Percentiles rank a stretch among this genome's conserved stretches.
Conservation (phyloP, 2,888 invertebrate species). For the Perdita meconis region DNA sequence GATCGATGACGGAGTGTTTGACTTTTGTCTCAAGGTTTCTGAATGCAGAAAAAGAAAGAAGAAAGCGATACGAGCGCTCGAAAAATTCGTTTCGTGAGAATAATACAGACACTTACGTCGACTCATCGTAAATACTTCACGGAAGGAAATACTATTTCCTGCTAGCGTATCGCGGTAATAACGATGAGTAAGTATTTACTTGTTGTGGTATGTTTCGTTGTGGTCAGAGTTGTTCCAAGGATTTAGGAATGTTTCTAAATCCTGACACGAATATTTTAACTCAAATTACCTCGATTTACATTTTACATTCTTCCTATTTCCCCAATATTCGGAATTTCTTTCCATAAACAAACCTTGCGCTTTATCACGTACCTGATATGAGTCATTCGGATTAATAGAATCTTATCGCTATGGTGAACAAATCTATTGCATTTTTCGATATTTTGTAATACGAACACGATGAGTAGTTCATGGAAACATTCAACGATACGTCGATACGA, state of each 20-base stretch:
- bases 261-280: background rate
- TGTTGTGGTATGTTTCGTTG: background rate
- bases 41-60: background rate
- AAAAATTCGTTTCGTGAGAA: too few relatives aligned
- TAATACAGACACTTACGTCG: too few relatives aligned
- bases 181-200: background rate
- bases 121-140: too few relatives aligned
- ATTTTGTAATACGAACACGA: background rate
- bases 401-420: background rate
- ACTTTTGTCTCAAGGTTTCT: too few relatives aligned
- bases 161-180: background rate
- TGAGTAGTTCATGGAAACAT: background rate
- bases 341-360: too few relatives aligned
- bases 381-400: background rate
- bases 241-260: conserved; percentile 11
- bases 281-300: too few relatives aligned
- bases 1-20: too few relatives aligned
- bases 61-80: too few relatives aligned
- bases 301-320: too few relatives aligned
- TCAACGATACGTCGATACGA: background rate
- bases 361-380: background rate
- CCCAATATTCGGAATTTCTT: too few relatives aligned
- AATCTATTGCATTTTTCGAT: background rate
- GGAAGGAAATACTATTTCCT: too few relatives aligned
- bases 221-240: background rate